phyloP scores from a whole-genome alignment of 2,888 invertebrate species.

The Lordiphosa fenestrarum region DNA sequence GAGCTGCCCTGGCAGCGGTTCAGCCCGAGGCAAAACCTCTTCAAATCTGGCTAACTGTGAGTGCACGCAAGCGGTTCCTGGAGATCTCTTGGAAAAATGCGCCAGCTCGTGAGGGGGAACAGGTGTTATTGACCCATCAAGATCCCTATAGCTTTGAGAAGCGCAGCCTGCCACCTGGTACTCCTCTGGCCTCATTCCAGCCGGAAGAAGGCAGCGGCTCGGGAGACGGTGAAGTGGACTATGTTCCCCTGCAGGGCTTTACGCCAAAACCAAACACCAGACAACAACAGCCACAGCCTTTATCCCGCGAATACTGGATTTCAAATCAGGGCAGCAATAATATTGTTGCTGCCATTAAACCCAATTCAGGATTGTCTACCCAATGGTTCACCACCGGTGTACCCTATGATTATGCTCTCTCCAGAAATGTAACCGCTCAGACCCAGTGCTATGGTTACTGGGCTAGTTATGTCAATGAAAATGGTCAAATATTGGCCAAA shows the following conservation, averaged over 20 bases:
- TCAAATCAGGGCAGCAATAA: slow-evolving; percentile 68
- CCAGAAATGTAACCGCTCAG: slow-evolving; percentile 66
- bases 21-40: slow-evolving; percentile 15
- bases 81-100: slow-evolving; percentile 80
- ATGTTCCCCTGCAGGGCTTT: slow-evolving; percentile 49
- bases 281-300: slow-evolving; percentile 12
- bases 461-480: slow-evolving; percentile 77
- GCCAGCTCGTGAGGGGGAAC: slow-evolving; percentile 63
- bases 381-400: slow-evolving; percentile 79
- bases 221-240: slow-evolving; percentile 34
- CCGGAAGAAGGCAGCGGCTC: slow-evolving; percentile 55
- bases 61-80: slow-evolving; percentile 75
- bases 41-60: slow-evolving; percentile 77
- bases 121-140: slow-evolving; percentile 73
- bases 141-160: slow-evolving; percentile 73
- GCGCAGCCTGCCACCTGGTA: slow-evolving; percentile 49
- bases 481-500: slow-evolving; percentile 75
- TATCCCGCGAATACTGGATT: slow-evolving; percentile 64
- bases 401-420: slow-evolving; percentile 73
- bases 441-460: slow-evolving; percentile 79
- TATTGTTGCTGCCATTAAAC: slow-evolving; percentile 73
- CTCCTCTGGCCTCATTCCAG: slow-evolving; percentile 57
- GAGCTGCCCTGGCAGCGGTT: not conserved
- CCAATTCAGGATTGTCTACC: slow-evolving; percentile 45
- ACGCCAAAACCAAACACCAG: slow-evolving; percentile 32